These are phyloP conservation scores for Dicyrtoma fusca DNA, from an alignment of 2,888 invertebrate species.

Conservation along the genomic window DNA sequence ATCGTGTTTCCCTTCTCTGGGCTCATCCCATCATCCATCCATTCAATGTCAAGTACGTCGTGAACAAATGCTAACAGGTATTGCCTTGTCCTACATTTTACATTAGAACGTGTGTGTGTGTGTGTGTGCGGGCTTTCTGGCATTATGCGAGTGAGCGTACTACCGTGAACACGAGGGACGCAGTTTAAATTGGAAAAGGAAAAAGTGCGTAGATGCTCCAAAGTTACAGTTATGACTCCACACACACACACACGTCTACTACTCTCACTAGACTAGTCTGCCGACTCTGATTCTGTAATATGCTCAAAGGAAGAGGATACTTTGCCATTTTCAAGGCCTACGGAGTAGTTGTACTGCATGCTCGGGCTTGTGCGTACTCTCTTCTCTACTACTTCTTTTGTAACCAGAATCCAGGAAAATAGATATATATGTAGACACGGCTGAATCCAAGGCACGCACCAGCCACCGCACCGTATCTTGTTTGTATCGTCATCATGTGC, in stretches of 20 bases:
- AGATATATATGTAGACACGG: no score
- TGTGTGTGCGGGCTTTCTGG: neutral
- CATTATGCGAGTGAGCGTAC: neutral
- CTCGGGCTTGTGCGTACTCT: no score
- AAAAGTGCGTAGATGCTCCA: slow-evolving; percentile 13
- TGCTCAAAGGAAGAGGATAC: neutral
- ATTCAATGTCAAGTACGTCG: slow-evolving; percentile 27
- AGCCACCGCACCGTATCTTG: no score
- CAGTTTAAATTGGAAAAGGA: neutral
- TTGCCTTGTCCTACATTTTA: slow-evolving; percentile 33
- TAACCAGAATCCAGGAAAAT: no score
- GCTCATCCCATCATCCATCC: slow-evolving; percentile 16
- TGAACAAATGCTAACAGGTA: slow-evolving; percentile 13
- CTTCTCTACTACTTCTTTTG: no score
- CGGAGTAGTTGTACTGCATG: no score
- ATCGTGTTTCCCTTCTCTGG: no score
- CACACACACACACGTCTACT: neutral
- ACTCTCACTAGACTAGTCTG: neutral
- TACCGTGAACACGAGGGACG: neutral
- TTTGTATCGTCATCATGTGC: no score
- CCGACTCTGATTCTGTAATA: neutral
- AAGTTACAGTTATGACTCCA: neutral
- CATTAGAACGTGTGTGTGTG: slow-evolving; percentile 2
- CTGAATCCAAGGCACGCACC: no score
- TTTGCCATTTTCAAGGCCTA: neutral